Conservation (phyloP, 2,113 vertebrate genomes). For the Uria aalge region DNA sequence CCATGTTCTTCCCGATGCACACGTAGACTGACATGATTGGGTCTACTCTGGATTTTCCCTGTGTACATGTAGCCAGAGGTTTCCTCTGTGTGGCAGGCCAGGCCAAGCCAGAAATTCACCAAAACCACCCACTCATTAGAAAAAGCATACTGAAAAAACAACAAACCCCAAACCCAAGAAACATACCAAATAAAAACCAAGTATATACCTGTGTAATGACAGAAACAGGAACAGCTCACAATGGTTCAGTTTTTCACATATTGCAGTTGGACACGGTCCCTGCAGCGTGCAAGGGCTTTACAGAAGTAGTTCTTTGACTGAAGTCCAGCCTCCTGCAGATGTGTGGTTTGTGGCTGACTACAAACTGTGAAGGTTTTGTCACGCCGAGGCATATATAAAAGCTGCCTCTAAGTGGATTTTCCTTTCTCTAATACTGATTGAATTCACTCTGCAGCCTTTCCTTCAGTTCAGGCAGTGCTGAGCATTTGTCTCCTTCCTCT, state of each 20-base stretch:
- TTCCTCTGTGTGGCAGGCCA: background rate
- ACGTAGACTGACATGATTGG: background rate
- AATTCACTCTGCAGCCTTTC: background rate
- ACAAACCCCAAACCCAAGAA: background rate
- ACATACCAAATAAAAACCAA: background rate
- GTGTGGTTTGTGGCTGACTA: background rate
- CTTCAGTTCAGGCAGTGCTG: background rate
- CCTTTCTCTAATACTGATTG: background rate
- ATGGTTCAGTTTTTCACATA: background rate
- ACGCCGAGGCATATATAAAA: background rate
- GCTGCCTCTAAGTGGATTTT: background rate
- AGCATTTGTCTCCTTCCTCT: background rate
- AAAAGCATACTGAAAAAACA: background rate
- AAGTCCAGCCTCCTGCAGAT: background rate
- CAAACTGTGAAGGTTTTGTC: background rate
- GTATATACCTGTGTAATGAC: background rate
- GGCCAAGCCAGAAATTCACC: background rate
- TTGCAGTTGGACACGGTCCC: background rate
- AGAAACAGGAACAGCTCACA: background rate
- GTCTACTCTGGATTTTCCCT: background rate
- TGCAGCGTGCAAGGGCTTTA: background rate
- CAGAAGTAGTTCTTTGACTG: background rate
- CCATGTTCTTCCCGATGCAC: background rate
- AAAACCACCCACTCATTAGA: background rate
- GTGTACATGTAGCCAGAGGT: background rate